Conservation (phyloP, 2,888 invertebrate genomes). For the Caenorhabditis panamensis region DNA sequence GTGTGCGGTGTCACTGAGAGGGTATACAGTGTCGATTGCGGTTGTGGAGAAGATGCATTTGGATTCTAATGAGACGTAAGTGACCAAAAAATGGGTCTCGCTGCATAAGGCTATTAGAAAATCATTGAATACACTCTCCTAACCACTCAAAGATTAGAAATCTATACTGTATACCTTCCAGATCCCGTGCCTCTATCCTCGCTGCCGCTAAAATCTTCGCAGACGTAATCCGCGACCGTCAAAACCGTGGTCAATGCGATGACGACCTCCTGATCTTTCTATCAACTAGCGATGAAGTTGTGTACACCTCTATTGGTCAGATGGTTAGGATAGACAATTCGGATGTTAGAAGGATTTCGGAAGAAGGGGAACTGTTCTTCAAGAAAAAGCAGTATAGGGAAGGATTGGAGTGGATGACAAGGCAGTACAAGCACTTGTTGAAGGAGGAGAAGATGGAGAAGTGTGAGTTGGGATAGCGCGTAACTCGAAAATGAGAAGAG, state of each 20-base stretch:
- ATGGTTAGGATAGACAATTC: slow-evolving; percentile 19
- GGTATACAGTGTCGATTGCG: slow-evolving; percentile 48
- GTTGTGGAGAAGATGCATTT: slow-evolving; percentile 56
- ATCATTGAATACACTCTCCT: too few species aligned
- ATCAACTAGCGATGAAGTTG: slow-evolving; percentile 61
- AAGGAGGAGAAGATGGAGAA: slow-evolving; percentile 37
- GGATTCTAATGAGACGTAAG: slow-evolving; percentile 51
- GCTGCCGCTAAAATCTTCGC: slow-evolving; percentile 65
- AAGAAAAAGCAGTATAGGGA: slow-evolving; percentile 48
- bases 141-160: too few species aligned
- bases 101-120: too few species aligned
- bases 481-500: too few species aligned
- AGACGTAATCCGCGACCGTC: slow-evolving; percentile 57
- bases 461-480: slow-evolving; percentile 12
- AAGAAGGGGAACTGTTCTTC: slow-evolving; percentile 57
- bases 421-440: slow-evolving; percentile 48
- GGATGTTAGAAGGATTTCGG: slow-evolving; percentile 25
- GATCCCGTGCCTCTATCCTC: slow-evolving; percentile 42
- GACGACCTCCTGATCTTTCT: slow-evolving; percentile 66
- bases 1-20: slow-evolving; percentile 27
- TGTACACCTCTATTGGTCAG: slow-evolving; percentile 56
- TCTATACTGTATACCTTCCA: too few species aligned
- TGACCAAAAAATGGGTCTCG: too few species aligned
- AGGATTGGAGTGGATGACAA: slow-evolving; percentile 55
- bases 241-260: slow-evolving; percentile 65